Evolutionary conservation across 2,888 invertebrate genomes (phyloP).

Genomic region (Fabriciana adippe): DNA sequence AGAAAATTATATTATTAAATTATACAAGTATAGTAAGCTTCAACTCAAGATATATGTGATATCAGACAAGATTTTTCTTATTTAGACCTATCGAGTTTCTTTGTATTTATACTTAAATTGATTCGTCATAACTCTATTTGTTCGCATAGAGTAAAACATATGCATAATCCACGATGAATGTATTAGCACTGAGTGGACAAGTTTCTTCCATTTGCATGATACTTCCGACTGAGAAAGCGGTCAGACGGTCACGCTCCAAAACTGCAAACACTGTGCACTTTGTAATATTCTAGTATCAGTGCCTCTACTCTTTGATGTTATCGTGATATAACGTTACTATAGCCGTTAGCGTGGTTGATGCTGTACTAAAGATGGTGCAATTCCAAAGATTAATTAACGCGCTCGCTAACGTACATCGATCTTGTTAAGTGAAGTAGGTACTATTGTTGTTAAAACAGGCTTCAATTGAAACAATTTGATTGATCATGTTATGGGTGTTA

Average conservation of each 20-base stretch:
- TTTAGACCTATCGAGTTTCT: too few relatives aligned
- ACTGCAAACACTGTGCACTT: conserved; percentile 25
- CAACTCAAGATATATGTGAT: too few relatives aligned
- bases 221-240: conserved; percentile 33
- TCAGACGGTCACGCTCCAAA: conserved; percentile 36
- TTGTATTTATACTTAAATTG: too few relatives aligned
- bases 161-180: conserved; percentile 1
- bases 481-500: conserved; percentile 16
- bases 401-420: conserved; percentile 2
- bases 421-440: conserved; percentile 7
- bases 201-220: conserved; percentile 32
- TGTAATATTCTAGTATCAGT: conserved; percentile 15
- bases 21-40: too few relatives aligned
- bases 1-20: too few relatives aligned
- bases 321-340: conserved; percentile 11
- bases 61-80: too few relatives aligned
- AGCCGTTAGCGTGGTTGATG: conserved; percentile 1
- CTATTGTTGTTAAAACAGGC: conserved; percentile 11
- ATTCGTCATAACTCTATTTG: not conserved
- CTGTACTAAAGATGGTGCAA: not conserved
- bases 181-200: conserved; percentile 21
- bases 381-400: not conserved
- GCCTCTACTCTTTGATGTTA: conserved; percentile 3
- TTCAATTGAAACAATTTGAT: conserved; percentile 25
- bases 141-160: not conserved